Conservation (phyloP, 2,113 vertebrate species). For the Thalassoma bifasciatum region DNA sequence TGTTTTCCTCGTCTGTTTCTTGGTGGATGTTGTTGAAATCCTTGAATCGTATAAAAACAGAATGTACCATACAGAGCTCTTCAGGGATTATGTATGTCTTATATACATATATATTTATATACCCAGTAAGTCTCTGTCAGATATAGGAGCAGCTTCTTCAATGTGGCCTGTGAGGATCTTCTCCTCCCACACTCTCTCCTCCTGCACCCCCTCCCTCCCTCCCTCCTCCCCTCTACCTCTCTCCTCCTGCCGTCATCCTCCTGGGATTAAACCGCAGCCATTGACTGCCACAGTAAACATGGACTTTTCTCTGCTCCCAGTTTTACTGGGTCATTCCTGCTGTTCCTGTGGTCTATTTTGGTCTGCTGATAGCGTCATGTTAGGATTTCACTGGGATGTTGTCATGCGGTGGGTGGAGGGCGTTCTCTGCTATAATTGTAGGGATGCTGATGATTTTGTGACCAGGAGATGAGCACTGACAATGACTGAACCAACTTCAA, state of each 20-base stretch:
- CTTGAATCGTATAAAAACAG: not conserved
- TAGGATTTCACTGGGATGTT: slow-evolving; percentile 25
- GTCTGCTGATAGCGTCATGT: slow-evolving; percentile 21
- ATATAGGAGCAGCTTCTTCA: slow-evolving; percentile 66
- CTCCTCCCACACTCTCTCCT: slow-evolving; percentile 63
- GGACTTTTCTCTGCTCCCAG: slow-evolving; percentile 15
- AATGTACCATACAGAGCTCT: slow-evolving; percentile 5
- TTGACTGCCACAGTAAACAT: slow-evolving; percentile 21
- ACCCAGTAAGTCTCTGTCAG: slow-evolving; percentile 32
- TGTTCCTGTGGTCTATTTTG: slow-evolving; percentile 25
- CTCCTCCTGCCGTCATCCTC: slow-evolving; percentile 29
- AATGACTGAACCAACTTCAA: not conserved
- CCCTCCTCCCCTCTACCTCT: not conserved
- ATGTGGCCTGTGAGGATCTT: slow-evolving; percentile 59
- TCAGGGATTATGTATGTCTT: slow-evolving; percentile 15
- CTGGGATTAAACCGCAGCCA: slow-evolving; percentile 52
- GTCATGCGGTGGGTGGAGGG: slow-evolving; percentile 18
- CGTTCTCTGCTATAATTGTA: slow-evolving; percentile 35
- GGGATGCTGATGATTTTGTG: slow-evolving; percentile 21
- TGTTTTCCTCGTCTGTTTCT: not conserved
- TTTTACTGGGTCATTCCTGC: slow-evolving; percentile 45
- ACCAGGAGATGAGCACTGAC: slow-evolving; percentile 7
- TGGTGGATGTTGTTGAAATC: not conserved
- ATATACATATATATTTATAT: not conserved
- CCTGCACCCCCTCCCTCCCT: slow-evolving; percentile 9